Evolutionary conservation across 2,888 invertebrate species (phyloP).

Genomic region (Stenoptilia bipunctidactyla): DNA sequence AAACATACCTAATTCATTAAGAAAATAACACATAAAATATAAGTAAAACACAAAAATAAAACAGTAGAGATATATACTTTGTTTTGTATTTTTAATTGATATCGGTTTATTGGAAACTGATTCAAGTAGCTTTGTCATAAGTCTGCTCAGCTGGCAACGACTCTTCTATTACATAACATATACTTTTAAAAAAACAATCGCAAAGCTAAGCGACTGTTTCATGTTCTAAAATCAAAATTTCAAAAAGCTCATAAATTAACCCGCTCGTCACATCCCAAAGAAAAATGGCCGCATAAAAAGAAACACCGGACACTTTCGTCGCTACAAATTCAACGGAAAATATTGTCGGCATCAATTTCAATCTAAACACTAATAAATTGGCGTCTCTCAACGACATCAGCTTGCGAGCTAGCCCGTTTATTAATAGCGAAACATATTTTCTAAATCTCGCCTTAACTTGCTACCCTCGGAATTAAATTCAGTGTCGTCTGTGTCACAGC

Average conservation of each 20-base stretch:
- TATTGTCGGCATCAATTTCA: constrained; percentile 66
- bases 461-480: constrained; percentile 48
- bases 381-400: constrained; percentile 53
- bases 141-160: no score
- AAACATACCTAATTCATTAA: no score
- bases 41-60: no score
- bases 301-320: constrained; percentile 48
- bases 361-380: constrained; percentile 69
- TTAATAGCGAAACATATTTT: constrained; percentile 61
- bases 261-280: constrained; percentile 18
- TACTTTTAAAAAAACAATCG: no score
- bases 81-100: no score
- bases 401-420: constrained; percentile 50
- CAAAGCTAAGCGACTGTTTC: no score
- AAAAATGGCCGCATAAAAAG: constrained; percentile 43
- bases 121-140: no score
- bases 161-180: no score
- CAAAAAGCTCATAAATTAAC: constrained; percentile 5
- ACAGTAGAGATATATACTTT: no score
- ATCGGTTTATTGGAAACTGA: no score
- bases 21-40: no score
- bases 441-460: constrained; percentile 49
- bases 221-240: no score
- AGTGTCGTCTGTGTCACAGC: constrained; percentile 42
- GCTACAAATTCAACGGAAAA: constrained; percentile 60